phyloP scores from a whole-genome alignment of 2,888 invertebrate genomes.

The Eupeodes luniger region DNA sequence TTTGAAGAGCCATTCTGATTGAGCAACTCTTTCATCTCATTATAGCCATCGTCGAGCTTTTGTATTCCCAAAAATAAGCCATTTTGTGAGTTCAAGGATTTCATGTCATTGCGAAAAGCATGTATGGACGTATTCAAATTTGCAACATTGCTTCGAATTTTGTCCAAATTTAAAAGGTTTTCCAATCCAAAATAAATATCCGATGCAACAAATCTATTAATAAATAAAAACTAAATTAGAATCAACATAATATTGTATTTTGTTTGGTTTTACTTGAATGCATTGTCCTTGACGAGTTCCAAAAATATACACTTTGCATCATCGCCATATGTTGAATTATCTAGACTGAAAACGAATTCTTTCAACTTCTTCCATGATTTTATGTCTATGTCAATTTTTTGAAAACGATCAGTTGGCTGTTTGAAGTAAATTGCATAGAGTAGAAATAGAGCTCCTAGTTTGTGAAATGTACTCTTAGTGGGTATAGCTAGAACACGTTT shows the following conservation, averaged over 20 bases:
- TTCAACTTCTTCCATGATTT: slow-evolving; percentile 78
- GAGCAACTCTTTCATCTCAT: slow-evolving; percentile 79
- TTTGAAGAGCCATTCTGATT: slow-evolving; percentile 15
- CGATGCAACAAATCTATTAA: slow-evolving; percentile 59
- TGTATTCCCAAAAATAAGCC: slow-evolving; percentile 75
- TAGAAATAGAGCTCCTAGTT: slow-evolving; percentile 80
- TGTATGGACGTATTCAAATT: slow-evolving; percentile 35
- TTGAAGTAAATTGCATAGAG: slow-evolving; percentile 81
- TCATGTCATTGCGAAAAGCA: slow-evolving; percentile 75
- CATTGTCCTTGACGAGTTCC: slow-evolving; percentile 43
- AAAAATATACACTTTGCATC: slow-evolving; percentile 50
- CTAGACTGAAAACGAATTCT: slow-evolving; percentile 71
- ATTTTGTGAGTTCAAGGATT: slow-evolving; percentile 64
- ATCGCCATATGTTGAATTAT: slow-evolving; percentile 9
- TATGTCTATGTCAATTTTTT: slow-evolving; percentile 79
- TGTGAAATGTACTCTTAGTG: slow-evolving; percentile 37
- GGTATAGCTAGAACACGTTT: slow-evolving; percentile 41
- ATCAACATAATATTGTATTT: neutral
- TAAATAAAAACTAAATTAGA: neutral
- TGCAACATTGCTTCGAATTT: slow-evolving; percentile 40
- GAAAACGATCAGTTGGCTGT: slow-evolving; percentile 80
- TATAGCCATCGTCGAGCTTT: slow-evolving; percentile 80
- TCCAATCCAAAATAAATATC: slow-evolving; percentile 77
- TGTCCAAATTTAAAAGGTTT: slow-evolving; percentile 79
- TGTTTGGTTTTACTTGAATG: slow-evolving; percentile 47